phyloP scores from a whole-genome alignment of 2,797 vertebrate species.

The Zenarchopterus dispar region DNA sequence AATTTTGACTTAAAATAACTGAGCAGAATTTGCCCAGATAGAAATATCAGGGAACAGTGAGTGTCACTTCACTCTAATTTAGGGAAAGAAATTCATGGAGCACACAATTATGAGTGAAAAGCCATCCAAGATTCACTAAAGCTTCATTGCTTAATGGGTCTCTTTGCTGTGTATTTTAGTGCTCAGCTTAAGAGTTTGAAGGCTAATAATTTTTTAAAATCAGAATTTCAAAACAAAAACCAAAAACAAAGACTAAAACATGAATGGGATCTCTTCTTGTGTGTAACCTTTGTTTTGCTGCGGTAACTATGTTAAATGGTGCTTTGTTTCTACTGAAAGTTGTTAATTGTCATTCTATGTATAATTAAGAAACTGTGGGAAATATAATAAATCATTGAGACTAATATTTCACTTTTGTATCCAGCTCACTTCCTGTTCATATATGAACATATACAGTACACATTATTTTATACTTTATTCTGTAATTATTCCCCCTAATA shows the following conservation, averaged over 20 bases:
- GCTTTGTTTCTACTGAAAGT: background rate
- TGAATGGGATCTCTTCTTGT: no score
- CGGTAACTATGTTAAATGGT: background rate
- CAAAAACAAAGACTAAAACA: no score
- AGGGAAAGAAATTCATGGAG: conserved; percentile 25
- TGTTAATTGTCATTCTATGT: background rate
- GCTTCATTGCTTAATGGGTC: conserved; percentile 5
- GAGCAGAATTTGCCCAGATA: conserved; percentile 25
- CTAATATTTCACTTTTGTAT: background rate
- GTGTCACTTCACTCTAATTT: conserved; percentile 29
- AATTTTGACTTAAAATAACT: conserved; percentile 35
- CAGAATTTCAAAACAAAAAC: no score
- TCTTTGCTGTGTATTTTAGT: background rate
- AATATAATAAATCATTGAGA: background rate
- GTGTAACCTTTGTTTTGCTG: background rate
- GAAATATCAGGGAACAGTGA: conserved; percentile 23
- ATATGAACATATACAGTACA: background rate
- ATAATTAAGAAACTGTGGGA: conserved; percentile 14
- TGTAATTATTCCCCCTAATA: conserved; percentile 5
- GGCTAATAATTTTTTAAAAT: background rate
- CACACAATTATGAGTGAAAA: conserved; percentile 20
- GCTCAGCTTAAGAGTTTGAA: conserved; percentile 1
- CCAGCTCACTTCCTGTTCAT: conserved; percentile 8
- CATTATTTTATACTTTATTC: background rate
- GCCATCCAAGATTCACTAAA: conserved; percentile 13